Evolutionary conservation across 1,140 invertebrate genomes (phyloP).

Genomic region (Aphelenchoides besseyi): DNA sequence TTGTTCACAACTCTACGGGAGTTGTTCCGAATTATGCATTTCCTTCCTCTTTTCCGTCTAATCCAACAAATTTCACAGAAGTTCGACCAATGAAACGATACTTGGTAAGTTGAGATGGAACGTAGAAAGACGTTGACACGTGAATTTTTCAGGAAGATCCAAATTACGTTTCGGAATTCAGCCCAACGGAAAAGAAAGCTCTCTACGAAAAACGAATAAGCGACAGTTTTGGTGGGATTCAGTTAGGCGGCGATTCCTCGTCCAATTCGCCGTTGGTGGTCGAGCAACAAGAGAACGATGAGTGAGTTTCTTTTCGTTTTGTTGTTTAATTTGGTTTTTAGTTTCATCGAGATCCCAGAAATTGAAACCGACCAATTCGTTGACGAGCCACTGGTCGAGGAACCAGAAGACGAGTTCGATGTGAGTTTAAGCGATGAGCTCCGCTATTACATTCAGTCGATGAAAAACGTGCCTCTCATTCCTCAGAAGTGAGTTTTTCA

Average conservation of each 20-base stretch:
- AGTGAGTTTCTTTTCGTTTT: not conserved
- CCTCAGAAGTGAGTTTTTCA: slow-evolving; percentile 6
- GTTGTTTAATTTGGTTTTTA: slow-evolving; percentile 17
- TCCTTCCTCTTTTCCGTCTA: not conserved
- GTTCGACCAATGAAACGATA: slow-evolving; percentile 15
- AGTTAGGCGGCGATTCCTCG: not conserved
- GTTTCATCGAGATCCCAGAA: not conserved
- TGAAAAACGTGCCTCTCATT: slow-evolving; percentile 22
- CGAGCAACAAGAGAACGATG: not conserved
- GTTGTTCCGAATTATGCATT: no score
- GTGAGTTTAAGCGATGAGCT: slow-evolving; percentile 28
- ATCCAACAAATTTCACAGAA: slow-evolving; percentile 14
- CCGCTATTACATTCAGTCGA: slow-evolving; percentile 18
- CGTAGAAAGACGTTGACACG: no score
- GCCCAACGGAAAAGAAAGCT: slow-evolving; percentile 6
- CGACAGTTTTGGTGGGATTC: slow-evolving; percentile 7
- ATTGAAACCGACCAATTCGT: not conserved
- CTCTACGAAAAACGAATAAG: slow-evolving; percentile 16
- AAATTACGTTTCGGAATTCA: not conserved
- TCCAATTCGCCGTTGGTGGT: slow-evolving; percentile 2
- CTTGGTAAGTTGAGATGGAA: slow-evolving; percentile 1
- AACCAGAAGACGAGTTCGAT: slow-evolving; percentile 12
- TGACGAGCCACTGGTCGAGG: slow-evolving; percentile 16
- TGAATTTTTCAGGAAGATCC: slow-evolving; percentile 14
- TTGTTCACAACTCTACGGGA: no score